phyloP scores from a whole-genome alignment of 2,113 vertebrate species.

The Chaetodon auriga region DNA sequence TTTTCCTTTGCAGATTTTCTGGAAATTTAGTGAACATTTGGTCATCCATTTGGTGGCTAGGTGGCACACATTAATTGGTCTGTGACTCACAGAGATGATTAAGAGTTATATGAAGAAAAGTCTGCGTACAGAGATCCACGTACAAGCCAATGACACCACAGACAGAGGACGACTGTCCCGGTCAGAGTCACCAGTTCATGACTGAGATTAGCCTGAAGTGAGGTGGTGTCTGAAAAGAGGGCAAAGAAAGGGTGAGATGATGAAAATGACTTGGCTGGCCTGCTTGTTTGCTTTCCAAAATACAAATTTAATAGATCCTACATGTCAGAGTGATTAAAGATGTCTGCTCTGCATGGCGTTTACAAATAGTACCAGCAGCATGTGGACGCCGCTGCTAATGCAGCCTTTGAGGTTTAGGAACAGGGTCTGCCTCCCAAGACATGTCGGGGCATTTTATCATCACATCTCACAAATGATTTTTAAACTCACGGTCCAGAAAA shows the following conservation, averaged over 20 bases:
- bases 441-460: background rate
- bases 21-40: too few species aligned
- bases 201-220: background rate
- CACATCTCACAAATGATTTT: background rate
- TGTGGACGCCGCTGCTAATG: background rate
- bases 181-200: background rate
- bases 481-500: background rate
- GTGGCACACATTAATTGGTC: slow-evolving; percentile 1
- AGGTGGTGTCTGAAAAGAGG: slow-evolving; percentile 23
- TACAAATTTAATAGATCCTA: slow-evolving; percentile 43
- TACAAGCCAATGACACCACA: background rate
- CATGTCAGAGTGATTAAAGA: slow-evolving; percentile 61
- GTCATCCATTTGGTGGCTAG: background rate
- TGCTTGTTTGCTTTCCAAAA: too few species aligned
- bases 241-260: slow-evolving; percentile 13
- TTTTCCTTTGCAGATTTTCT: too few species aligned
- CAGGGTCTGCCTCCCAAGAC: slow-evolving; percentile 10
- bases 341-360: slow-evolving; percentile 58
- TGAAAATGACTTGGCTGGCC: too few species aligned
- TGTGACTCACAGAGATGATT: slow-evolving; percentile 28
- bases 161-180: background rate
- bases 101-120: background rate
- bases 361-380: slow-evolving; percentile 55
- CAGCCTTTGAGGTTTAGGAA: slow-evolving; percentile 22
- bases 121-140: background rate